Evolutionary conservation across 2,797 vertebrate species (phyloP), one percentile per base, ranked within the genome.

Genomic region (Sylvia borin): DNA sequence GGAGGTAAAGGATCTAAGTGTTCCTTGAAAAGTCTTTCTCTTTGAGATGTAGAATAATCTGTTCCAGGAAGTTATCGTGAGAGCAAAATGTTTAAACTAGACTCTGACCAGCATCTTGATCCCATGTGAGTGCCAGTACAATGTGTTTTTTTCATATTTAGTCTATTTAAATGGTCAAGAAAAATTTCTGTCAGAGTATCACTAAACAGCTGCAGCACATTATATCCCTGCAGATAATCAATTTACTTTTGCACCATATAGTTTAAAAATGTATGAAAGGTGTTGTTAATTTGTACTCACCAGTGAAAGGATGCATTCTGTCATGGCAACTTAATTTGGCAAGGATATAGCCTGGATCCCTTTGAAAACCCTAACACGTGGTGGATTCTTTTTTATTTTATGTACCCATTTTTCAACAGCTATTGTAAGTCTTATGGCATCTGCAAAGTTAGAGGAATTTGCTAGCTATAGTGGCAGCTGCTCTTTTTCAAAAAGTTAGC

Each of bases 201-300:
- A 66, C 62, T 32, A 29, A 72, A 55, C 68, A 93, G 40, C 73
- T 93, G 77, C 43, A 88, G 50, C 26, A 60, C 43, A 10, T 79
- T 55, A 60, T 50, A 73, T 73, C 36, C 26, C 48, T 51, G 47
- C 36, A 72, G 76, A 90, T 24, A 75, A 38, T 57, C 73, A 61
- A 70, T 90, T 73, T 90, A 36, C 40, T 81, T 95, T 84, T 78
- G 80, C 62, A 72, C 21, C 18, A 38, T 78, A n/a, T 9, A 27
- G 21, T 76, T 90, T 91, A 54, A 90, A 94, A 90, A 83, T 71
- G 10, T 81, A 61, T 70, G n/a, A 85, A 95, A 95, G 48, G 16
- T 88, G 43, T 38, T 70, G 18, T 75, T 93, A 84, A 92, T 79
- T 93, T 90, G 20, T 62, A 50, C 27, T 74, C 29, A 65, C 36